phyloP scores from a whole-genome alignment of 2,797 vertebrate genomes.

The Aeoliscus strigatus region DNA sequence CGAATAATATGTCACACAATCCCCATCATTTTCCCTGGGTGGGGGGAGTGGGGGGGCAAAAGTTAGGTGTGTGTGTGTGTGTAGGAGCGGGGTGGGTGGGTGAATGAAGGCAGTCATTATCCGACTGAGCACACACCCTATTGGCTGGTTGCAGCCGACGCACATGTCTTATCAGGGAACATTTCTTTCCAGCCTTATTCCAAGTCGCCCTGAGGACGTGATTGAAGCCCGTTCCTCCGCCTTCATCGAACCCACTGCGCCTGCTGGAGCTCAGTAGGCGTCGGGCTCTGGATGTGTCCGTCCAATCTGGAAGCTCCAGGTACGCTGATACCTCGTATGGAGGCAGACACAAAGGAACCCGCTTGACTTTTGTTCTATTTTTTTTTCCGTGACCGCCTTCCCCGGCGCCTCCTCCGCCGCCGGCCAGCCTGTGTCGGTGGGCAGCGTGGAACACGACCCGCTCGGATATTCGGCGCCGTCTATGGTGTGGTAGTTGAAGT shows the following conservation, averaged over 20 bases:
- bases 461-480: constrained; percentile 14
- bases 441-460: constrained; percentile 13
- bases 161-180: not conserved
- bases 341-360: constrained; percentile 65
- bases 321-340: constrained; percentile 12
- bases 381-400: constrained; percentile 41
- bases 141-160: not conserved
- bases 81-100: too few species aligned
- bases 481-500: constrained; percentile 27
- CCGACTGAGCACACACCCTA: not conserved
- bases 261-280: constrained; percentile 36
- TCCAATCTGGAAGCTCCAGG: constrained; percentile 30
- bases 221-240: constrained; percentile 69
- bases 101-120: constrained; percentile 15
- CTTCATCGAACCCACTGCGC: constrained; percentile 36
- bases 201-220: constrained; percentile 37
- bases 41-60: too few species aligned
- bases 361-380: constrained; percentile 33
- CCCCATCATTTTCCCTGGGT: not conserved
- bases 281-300: constrained; percentile 38
- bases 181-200: constrained; percentile 18
- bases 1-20: too few species aligned
- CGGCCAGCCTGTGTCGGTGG: constrained; percentile 11
- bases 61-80: too few species aligned
- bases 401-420: constrained; percentile 17